A percentile compares a stretch with the other conserved stretches of the same genome.
phyloP scores from a whole-genome alignment of 2,888 invertebrate species.

The Xylota segnis region DNA sequence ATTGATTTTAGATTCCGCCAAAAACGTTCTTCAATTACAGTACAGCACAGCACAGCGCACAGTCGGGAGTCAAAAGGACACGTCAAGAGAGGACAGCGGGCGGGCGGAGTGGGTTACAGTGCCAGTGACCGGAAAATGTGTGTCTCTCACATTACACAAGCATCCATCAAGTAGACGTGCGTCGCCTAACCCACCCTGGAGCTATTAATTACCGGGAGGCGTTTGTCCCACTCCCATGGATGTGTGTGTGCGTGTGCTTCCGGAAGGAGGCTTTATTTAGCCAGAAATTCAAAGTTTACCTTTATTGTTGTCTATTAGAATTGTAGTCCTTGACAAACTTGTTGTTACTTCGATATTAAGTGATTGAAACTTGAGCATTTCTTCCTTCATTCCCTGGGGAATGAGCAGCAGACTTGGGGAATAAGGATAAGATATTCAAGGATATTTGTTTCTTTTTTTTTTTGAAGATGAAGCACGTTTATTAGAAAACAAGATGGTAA shows the following conservation, averaged over 20 bases:
- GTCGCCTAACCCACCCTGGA: neutral
- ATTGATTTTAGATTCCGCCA: neutral
- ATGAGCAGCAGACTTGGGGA: neutral
- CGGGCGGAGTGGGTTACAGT: neutral
- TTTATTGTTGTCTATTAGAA: neutral
- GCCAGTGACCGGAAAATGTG: neutral
- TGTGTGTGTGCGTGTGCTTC: neutral
- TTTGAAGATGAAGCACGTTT: neutral
- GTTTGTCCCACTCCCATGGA: neutral
- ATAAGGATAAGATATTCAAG: neutral
- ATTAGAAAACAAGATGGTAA: neutral
- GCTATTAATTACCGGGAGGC: neutral
- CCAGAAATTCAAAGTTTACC: neutral
- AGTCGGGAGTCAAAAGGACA: neutral
- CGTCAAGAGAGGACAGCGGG: neutral
- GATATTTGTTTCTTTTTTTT: neutral
- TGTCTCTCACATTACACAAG: neutral
- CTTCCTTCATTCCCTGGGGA: too few relatives aligned
- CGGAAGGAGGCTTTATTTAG: neutral
- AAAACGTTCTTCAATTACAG: neutral
- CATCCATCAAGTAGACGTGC: neutral
- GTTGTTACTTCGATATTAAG: slow-evolving; percentile 4
- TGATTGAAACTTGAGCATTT: slow-evolving; percentile 23
- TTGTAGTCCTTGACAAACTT: slow-evolving; percentile 1
- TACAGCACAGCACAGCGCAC: neutral